Conservation (phyloP, 2,888 invertebrate species). For the Augiades crinisus region DNA sequence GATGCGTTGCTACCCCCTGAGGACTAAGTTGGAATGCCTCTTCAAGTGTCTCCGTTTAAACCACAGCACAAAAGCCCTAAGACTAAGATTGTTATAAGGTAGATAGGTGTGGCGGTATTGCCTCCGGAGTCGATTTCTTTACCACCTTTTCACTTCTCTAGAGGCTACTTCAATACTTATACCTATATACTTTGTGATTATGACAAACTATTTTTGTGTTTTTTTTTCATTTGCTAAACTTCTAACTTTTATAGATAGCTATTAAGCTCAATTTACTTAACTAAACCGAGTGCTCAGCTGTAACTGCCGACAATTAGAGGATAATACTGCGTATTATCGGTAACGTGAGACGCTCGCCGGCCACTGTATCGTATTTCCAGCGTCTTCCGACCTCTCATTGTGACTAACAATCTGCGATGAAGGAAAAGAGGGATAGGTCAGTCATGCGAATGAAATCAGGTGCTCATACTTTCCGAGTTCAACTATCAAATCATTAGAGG, state of each 20-base stretch:
- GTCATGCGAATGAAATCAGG: background rate
- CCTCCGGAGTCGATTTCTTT: no score
- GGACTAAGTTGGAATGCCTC: no score
- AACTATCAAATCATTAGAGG: no score
- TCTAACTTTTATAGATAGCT: background rate
- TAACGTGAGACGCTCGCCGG: background rate
- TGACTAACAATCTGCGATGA: background rate
- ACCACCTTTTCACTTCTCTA: no score
- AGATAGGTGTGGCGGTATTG: no score
- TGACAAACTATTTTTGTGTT: no score
- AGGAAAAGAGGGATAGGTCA: background rate
- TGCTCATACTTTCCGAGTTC: no score
- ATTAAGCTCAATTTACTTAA: background rate
- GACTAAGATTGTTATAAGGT: no score
- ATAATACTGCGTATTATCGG: background rate
- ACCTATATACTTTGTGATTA: no score
- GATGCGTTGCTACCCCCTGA: no score
- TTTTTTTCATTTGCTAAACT: background rate
- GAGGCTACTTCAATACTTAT: background rate
- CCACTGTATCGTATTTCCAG: background rate
- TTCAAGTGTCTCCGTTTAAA: no score
- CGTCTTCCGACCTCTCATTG: background rate
- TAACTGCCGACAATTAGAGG: background rate
- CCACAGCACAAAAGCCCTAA: background rate
- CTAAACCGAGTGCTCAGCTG: background rate